Evolutionary conservation across 2,888 invertebrate genomes (phyloP).

Genomic region (Drosophila cracens): DNA sequence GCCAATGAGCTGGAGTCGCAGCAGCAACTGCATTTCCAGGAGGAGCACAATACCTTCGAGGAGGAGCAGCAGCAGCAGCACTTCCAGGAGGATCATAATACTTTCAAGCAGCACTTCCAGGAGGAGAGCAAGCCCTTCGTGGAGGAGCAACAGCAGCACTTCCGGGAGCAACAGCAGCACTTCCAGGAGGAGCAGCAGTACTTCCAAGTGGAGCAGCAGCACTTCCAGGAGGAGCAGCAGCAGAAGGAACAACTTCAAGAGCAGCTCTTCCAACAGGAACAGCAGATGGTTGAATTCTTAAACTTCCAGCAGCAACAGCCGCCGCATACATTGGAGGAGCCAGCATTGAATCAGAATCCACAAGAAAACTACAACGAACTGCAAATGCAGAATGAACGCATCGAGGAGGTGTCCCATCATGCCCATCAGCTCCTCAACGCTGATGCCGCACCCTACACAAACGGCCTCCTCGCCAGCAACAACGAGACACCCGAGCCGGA

Average conservation of each 20-base stretch:
- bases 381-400: conserved; percentile 45
- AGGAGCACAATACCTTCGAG: conserved; percentile 4
- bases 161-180: neutral
- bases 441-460: conserved; percentile 34
- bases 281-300: neutral
- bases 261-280: neutral
- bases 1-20: conserved; percentile 13
- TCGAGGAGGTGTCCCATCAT: conserved; percentile 37
- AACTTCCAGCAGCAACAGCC: conserved; percentile 12
- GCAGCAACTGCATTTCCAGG: conserved; percentile 1
- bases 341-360: conserved; percentile 31
- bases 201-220: neutral
- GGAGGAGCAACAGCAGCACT: neutral
- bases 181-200: neutral
- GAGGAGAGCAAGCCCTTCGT: neutral
- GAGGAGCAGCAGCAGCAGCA: conserved; percentile 2
- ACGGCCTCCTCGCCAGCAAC: conserved; percentile 31
- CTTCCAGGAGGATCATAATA: neutral
- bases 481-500: conserved; percentile 36
- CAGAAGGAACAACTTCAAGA: neutral
- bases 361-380: conserved; percentile 53
- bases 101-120: neutral
- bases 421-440: conserved; percentile 12
- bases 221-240: neutral
- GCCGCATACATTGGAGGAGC: conserved; percentile 16